Percentiles rank a stretch among this genome's conserved stretches.
Conservation (phyloP, 2,888 invertebrate genomes). For the Callinectes sapidus region DNA sequence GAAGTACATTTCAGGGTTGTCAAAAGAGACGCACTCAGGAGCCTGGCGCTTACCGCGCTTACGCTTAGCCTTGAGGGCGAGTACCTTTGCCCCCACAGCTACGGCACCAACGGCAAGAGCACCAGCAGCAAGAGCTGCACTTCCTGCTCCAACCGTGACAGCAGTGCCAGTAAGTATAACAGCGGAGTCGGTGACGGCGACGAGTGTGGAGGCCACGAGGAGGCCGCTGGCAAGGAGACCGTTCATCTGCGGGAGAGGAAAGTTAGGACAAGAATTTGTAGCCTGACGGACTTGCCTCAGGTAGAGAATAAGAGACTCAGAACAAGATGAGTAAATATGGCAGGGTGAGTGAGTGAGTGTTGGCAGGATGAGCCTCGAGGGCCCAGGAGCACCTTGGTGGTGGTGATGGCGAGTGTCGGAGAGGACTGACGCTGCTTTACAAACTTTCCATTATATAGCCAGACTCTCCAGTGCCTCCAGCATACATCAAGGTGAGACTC, state of each 20-base stretch:
- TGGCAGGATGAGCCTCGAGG: not conserved
- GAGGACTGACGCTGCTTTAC: conserved; percentile 29
- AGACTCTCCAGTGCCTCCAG: not conserved
- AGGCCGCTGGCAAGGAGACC: not conserved
- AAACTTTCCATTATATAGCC: not conserved
- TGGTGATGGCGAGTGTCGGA: not conserved
- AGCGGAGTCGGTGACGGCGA: conserved; percentile 32
- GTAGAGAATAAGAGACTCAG: not conserved
- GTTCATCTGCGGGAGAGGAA: conserved; percentile 30
- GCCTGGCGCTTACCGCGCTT: conserved; percentile 38
- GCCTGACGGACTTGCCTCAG: not conserved
- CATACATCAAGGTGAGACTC: not conserved
- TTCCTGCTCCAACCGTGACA: not conserved
- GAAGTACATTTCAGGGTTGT: conserved; percentile 54
- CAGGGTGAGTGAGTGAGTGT: not conserved
- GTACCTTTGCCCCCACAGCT: not conserved
- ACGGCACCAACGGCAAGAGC: conserved; percentile 21
- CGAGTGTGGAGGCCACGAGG: conserved; percentile 16
- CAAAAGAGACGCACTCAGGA: conserved; percentile 42
- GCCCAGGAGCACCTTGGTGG: not conserved
- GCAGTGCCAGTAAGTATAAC: not conserved
- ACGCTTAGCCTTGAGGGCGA: not conserved
- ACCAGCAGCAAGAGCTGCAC: conserved; percentile 21
- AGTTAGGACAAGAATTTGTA: not conserved
- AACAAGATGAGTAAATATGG: not conserved